Conservation (phyloP, 1,140 invertebrate species). For the Polyergus mexicanus region DNA sequence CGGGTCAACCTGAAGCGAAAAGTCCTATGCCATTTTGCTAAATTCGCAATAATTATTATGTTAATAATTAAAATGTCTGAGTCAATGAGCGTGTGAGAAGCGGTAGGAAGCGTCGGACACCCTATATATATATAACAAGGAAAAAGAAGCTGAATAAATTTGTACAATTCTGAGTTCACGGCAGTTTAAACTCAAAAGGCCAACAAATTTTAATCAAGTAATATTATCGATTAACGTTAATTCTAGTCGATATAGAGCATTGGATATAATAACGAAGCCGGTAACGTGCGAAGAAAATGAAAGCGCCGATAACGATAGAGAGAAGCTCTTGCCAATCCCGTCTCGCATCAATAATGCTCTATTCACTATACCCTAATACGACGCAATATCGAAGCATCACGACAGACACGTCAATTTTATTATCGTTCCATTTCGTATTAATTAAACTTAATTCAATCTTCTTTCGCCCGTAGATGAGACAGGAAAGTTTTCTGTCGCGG, state of each 20-base stretch:
- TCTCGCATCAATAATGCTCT: conserved; percentile 6
- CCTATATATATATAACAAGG: no score
- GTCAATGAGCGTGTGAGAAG: no score
- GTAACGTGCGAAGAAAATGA: background rate
- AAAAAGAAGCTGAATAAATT: conserved; percentile 14
- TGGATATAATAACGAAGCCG: background rate
- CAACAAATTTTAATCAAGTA: background rate
- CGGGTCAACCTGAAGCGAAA: no score
- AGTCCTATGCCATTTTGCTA: no score
- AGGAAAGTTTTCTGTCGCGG: conserved; percentile 46
- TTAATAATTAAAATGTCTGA: no score
- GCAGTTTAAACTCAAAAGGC: background rate
- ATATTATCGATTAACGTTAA: conserved; percentile 40
- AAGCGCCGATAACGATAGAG: conserved; percentile 16
- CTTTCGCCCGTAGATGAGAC: background rate
- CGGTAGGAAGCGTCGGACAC: no score
- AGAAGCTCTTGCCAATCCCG: background rate
- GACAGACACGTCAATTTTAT: conserved; percentile 35
- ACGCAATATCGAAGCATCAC: conserved; percentile 8
- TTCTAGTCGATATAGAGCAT: background rate
- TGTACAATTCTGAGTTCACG: background rate
- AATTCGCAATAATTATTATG: no score
- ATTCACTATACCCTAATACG: background rate
- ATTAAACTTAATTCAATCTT: conserved; percentile 60
- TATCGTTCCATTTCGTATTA: conserved; percentile 35